Base-by-base conservation (phyloP, 2,888 invertebrate genomes). In the Sepiola atlantica region DNA sequence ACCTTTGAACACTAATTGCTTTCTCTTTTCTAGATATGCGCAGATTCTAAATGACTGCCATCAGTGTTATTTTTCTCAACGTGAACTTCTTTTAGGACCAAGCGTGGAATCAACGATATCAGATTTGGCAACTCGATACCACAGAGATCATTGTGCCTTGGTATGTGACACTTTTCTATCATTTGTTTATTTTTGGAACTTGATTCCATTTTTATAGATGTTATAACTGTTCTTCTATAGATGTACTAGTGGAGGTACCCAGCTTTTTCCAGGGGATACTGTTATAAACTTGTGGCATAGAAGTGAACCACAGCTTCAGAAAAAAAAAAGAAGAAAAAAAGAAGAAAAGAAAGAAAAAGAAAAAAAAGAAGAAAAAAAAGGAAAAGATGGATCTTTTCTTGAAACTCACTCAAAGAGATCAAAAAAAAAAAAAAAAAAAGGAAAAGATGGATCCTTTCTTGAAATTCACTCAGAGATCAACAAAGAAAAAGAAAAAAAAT, bases 31-130 rank as follows among this genome's bases (percentile, higher is more conserved):
- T 96, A 98, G 98, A 95, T 98, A 98, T 97, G 98, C 98, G 57
- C 98, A 98, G 91, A 98, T 98, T 21, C 97, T 99, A 77, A 97
- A 97, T 2, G 99, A 99, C 96, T 98, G 99, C 95, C 98, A 99
- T 96, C 98, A 98, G 96, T 98, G 98, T 96, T 99, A 99, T 97
- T 98, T 99, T 95, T 97, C 98, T 0, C 98, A 98, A 95, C 97
- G 99, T 92, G 98, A 98, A 18, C 97, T 97, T 35, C 97, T 99
- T 35, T 98, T 99, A 96, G 98, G 98, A 91, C 98, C 98, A 21
- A 98, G 98, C 95, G 98, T 98, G 1, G 98, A 98, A 94, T 98
- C 98, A 94, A 98, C 98, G 32, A 98, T 99, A 94, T 97, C 97
- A 93, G 98, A 98, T 95, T 97, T 98, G 90, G 98, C 98, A 95